Base-by-base conservation (phyloP, 2,797 vertebrate species). In the Amblyraja radiata region DNA sequence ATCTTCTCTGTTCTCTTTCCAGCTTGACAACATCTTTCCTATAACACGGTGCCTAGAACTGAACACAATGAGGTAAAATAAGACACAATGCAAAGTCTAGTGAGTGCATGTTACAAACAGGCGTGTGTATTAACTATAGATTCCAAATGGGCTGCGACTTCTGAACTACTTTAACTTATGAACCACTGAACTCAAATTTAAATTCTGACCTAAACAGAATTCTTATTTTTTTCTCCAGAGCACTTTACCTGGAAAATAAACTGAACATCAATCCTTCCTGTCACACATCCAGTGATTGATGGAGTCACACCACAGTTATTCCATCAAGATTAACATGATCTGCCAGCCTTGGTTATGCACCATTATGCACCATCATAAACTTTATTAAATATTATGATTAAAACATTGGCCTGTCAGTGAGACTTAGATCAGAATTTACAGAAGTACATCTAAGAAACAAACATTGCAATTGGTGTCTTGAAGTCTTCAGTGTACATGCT, bases 361-460 rank as follows among this genome's bases (percentile, higher is more conserved):
- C 83, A 86, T 86, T 86, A 86, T 61, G 63, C 83, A 86, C 14
- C 58, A 86, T 86, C 83, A 65, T 86, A 86, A 86, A 65, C 63
- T 86, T 86, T 32, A 86, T 61, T n/a, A 63, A 86, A 86, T 86
- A 86, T 86, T 86, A 65, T 86, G 83, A 86, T 86, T 86, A 86
- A 86, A 86, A 86, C 83, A 86, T 65, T 61, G 63, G 61, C 63
- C 83, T 86, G 61, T 86, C 83, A 65, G 83, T 11, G 25, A 86
- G 83, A 86, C 63, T 86, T 86, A 86, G 83, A 86, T 63, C 13
- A n/a, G 58, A 16, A 86, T 86, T 86, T 28, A 86, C 63, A 16
- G 16, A 86, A 65, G 61, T 18, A 21, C 13, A 32, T 61, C 13
- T 65, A 32, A 28, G 18, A 86, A 86, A 65, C 83, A 86, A 86